These are phyloP conservation scores for Hymenochirus boettgeri DNA, from an alignment of 2,113 vertebrate species.

Conservation along the genomic window DNA sequence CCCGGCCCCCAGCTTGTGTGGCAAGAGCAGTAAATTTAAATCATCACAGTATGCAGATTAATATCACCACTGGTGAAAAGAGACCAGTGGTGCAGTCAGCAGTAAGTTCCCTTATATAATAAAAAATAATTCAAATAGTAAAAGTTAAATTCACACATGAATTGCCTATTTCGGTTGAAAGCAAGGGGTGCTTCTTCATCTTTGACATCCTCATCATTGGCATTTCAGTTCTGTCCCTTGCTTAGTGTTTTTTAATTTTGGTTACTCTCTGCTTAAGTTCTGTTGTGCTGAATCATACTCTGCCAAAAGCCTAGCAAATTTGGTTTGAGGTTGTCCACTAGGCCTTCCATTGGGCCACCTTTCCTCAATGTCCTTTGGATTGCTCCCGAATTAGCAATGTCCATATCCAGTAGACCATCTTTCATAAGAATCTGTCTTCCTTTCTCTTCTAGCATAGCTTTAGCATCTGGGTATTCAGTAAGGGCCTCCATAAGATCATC, in stretches of 20 bases:
- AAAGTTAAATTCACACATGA: too few relatives aligned
- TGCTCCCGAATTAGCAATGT: constrained; percentile 76
- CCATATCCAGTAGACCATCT: constrained; percentile 85
- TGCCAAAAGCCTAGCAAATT: constrained; percentile 81
- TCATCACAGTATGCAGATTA: too few relatives aligned
- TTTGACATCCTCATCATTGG: constrained; percentile 36
- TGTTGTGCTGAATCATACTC: constrained; percentile 82
- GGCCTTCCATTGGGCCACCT: constrained; percentile 68
- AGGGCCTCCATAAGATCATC: constrained; percentile 96
- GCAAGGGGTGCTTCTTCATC: too few relatives aligned
- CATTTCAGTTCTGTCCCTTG: constrained; percentile 55
- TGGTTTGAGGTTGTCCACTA: constrained; percentile 80
- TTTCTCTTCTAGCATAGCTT: constrained; percentile 92
- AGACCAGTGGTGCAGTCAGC: too few relatives aligned
- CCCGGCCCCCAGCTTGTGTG: too few relatives aligned
- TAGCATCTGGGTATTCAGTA: constrained; percentile 92
- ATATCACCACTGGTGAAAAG: too few relatives aligned
- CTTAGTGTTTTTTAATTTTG: constrained; percentile 72
- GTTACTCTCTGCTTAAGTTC: constrained; percentile 79
- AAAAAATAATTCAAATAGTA: too few relatives aligned
- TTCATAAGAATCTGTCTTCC: constrained; percentile 95
- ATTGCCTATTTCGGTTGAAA: too few relatives aligned
- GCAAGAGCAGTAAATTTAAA: too few relatives aligned
- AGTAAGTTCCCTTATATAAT: too few relatives aligned
- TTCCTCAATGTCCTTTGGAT: constrained; percentile 91